phyloP scores from a whole-genome alignment of 2,888 invertebrate species.

The Pandemis cinnamomeana region DNA sequence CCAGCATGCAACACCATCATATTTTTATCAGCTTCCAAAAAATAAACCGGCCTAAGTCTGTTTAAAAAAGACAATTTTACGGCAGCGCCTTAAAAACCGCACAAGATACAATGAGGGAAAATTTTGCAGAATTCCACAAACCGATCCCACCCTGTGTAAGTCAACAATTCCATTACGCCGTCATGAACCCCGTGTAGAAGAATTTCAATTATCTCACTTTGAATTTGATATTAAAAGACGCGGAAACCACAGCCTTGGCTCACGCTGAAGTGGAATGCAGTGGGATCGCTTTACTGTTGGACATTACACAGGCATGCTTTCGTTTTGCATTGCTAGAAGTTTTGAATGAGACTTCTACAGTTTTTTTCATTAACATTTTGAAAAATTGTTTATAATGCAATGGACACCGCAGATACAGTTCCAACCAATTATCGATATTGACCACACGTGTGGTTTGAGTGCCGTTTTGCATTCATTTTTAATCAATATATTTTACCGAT shows the following conservation, averaged over 20 bases:
- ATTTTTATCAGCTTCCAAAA: no score
- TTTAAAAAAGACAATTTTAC: no score
- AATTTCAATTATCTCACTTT: slow-evolving; percentile 38
- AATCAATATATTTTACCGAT: neutral
- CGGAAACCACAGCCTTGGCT: slow-evolving; percentile 24
- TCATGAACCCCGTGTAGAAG: slow-evolving; percentile 34
- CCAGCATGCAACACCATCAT: no score
- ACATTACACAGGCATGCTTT: neutral
- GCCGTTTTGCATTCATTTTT: slow-evolving; percentile 1
- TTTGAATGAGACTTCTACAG: no score
- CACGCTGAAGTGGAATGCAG: neutral
- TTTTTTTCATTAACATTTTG: no score
- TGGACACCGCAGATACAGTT: no score
- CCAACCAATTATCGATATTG: no score
- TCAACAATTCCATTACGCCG: slow-evolving; percentile 31
- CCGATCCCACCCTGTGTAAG: neutral
- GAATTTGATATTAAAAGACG: slow-evolving; percentile 39
- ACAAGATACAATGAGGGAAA: neutral
- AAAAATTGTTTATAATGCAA: no score
- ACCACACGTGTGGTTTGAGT: no score
- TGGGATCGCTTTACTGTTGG: neutral
- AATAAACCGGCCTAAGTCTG: no score
- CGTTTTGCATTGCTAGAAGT: no score
- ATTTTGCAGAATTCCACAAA: slow-evolving; percentile 18
- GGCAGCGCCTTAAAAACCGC: neutral